These are phyloP conservation scores for Acyrthosiphon pisum DNA, from an alignment of 1,140 invertebrate genomes.

Conservation along the genomic window DNA sequence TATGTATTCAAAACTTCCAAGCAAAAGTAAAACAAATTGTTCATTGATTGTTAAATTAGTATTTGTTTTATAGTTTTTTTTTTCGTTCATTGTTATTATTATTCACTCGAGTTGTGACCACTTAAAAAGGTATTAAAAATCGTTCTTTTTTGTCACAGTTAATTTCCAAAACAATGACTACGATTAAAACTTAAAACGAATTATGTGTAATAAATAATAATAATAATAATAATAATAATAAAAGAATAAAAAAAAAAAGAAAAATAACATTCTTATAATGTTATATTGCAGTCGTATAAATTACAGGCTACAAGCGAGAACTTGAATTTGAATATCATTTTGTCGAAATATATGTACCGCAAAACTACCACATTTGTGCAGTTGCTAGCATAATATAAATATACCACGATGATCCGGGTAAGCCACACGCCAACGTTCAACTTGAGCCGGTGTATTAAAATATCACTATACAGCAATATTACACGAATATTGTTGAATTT, in stretches of 20 bases:
- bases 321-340: neutral
- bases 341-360: neutral
- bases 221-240: neutral
- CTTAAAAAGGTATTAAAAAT: neutral
- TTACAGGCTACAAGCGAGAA: neutral
- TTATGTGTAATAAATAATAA: neutral
- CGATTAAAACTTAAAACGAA: neutral
- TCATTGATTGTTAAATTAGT: neutral
- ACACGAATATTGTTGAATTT: neutral
- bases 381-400: neutral
- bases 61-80: neutral
- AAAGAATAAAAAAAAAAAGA: too few species aligned
- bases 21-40: neutral
- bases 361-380: neutral
- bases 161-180: neutral
- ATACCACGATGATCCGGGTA: neutral
- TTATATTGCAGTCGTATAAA: neutral
- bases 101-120: neutral
- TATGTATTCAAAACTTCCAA: neutral
- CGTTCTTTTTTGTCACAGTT: neutral
- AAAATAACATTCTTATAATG: neutral
- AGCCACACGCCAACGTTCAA: slow-evolving; percentile 10
- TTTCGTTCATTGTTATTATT: too few species aligned
- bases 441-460: neutral
- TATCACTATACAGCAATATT: slow-evolving; percentile 15